Base-by-base conservation (phyloP, 2,888 invertebrate genomes). In the Agrotis clavis region DNA sequence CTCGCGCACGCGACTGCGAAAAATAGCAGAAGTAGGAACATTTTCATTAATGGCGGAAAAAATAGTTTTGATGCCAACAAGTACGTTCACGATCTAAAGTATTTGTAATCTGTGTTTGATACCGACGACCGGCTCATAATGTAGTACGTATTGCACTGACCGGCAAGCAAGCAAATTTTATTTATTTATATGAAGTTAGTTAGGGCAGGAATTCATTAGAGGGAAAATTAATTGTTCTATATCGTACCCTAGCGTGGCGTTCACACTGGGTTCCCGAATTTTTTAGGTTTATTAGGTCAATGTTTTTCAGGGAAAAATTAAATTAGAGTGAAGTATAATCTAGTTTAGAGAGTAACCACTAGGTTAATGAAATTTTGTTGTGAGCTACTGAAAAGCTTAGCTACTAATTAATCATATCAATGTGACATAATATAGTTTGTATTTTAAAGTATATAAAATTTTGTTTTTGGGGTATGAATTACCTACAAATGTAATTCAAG, bases 231-330 rank as follows among this genome's bases (percentile, higher is more conserved):
- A 85, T 85, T 79, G 72, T 81, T 78, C 72, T 30, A 54, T 41
- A 64, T 53, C 50, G 7, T 62, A 25, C 65, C 65, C 69, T 72
- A 50, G 69, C 13, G 72, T 53, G 13, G 71, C 56, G 83, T 85
- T 67, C 83, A 85, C 86, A 85, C 7, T 71, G 82, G 97, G 97
- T 89, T 94, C 95, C n/a, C 91, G 97, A 53, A 92, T 98, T 61
- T 97, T 50, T 35, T 25, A 97, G 88, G 96, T 56, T 21, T 18
- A 54, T 9, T 65, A 51, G 50, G 54, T 64, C 50, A 47, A 11
- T 2, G 19, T 65, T 60, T 65, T 63, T 21, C 6, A 59, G 13
- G 47, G 35, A 53, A 71, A 74, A 21, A 0, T 25, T 59, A 56
- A 45, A 53, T 19, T 56, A 48, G 4, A 7, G 5, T 9, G 35